Base-by-base conservation (phyloP, 2,888 invertebrate species). In the Galerucella nymphaeae region DNA sequence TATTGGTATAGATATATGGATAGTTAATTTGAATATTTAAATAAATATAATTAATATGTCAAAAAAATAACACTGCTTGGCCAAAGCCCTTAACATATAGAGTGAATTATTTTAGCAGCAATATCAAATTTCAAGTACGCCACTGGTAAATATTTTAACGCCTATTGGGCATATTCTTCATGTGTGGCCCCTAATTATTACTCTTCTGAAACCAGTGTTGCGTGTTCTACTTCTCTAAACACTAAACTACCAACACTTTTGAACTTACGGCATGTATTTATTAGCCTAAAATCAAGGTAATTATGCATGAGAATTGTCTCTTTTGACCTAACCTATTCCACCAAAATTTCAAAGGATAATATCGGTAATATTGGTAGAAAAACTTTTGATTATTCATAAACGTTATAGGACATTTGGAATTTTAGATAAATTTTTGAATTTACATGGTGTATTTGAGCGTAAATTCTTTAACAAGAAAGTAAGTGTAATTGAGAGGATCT, bases 111-210 rank as follows among this genome's bases (percentile, higher is more conserved):
- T 38, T 30, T 30, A 6, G 30, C 1, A 38, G 5, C n/a, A 23
- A 50, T 30, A 11, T 20, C 3, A 30, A 30, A 3, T 48, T 64
- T 30, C n/a, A 11, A 63, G 23, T 66, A 55, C 41, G 18, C 42
- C 42, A 42, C 68, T 68, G 61, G 3, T 59, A 10, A 59, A 30
- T 16, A 18, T 62, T 41, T 70, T 55, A 63, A 73, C 71, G 75
- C 75, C 76, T 73, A 73, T 75, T 70, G 74, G 77, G 68, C 69
- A 73, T 72, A 38, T 42, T 64, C 78, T 67, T 62, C 76, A 78
- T 80, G 81, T 80, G 81, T 81, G 81, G 81, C 79, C 81, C 30
- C 77, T 80, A 82, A 81, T 82, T 82, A 80, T 77, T 80, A 77
- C 78, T 77, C 64, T 76, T 70, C 72, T 73, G 76, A 77, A 76